A percentile compares a stretch with the other conserved stretches of the same genome.
Conservation (phyloP, 2,888 invertebrate species). For the Lagria hirta region DNA sequence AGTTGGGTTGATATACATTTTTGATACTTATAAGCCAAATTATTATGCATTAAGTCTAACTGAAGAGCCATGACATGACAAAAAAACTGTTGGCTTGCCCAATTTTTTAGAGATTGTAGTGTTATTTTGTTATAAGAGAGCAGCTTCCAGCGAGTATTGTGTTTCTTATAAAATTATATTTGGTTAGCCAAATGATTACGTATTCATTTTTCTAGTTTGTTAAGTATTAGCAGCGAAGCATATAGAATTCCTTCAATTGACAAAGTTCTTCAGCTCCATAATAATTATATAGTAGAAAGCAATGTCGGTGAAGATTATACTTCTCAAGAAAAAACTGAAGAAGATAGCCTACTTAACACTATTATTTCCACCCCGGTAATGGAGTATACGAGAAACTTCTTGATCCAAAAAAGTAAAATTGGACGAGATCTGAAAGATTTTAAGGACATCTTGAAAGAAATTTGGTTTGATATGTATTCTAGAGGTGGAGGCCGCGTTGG, state of each 20-base stretch:
- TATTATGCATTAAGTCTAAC: too few relatives aligned
- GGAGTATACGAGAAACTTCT: constrained; percentile 68
- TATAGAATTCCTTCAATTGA: constrained; percentile 73
- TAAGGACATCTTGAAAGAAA: constrained; percentile 68
- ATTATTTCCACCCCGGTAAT: constrained; percentile 77
- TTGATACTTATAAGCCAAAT: too few relatives aligned
- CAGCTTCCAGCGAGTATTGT: too few relatives aligned
- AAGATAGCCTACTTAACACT: constrained; percentile 76
- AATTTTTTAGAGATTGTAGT: too few relatives aligned
- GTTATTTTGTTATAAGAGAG: too few relatives aligned
- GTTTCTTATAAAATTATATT: background rate
- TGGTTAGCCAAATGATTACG: too few relatives aligned
- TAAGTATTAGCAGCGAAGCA: constrained; percentile 64
- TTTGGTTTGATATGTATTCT: constrained; percentile 84
- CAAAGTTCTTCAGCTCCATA: constrained; percentile 71
- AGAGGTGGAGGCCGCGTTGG: constrained; percentile 76
- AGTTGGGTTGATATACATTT: too few relatives aligned
- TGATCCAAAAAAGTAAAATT: constrained; percentile 62
- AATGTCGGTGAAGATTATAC: constrained; percentile 76
- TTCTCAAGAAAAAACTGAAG: constrained; percentile 73
- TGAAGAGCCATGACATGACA: too few relatives aligned
- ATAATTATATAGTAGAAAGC: constrained; percentile 82
- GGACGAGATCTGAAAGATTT: constrained; percentile 69
- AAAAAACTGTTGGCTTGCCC: too few relatives aligned
- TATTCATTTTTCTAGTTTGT: constrained; percentile 60